These are phyloP conservation scores for Antechinus flavipes DNA, from an alignment of 2,113 vertebrate species.

Conservation along the genomic window DNA sequence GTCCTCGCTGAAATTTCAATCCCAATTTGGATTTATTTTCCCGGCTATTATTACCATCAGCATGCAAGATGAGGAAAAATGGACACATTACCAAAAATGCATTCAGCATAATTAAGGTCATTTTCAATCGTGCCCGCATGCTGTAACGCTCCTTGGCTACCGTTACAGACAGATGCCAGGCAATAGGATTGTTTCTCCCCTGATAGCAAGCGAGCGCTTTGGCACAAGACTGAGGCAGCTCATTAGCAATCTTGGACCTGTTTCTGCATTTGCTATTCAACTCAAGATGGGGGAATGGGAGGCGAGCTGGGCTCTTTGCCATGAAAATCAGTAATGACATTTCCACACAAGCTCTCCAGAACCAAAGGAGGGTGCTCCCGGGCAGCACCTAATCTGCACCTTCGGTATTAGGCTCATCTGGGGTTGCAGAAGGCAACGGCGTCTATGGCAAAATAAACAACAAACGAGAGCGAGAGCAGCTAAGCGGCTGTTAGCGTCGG, in stretches of 20 bases:
- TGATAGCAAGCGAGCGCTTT: slow-evolving; percentile 68
- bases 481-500: background rate
- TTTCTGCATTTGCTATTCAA: slow-evolving; percentile 68
- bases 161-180: slow-evolving; percentile 67
- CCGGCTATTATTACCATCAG: slow-evolving; percentile 59
- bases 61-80: slow-evolving; percentile 69
- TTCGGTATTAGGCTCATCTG: background rate
- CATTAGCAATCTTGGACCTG: slow-evolving; percentile 73
- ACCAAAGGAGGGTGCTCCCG: slow-evolving; percentile 25
- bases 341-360: slow-evolving; percentile 53
- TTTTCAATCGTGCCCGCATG: slow-evolving; percentile 71
- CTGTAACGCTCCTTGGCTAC: slow-evolving; percentile 70
- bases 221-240: slow-evolving; percentile 58
- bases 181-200: slow-evolving; percentile 62
- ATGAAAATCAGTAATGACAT: slow-evolving; percentile 59
- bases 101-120: slow-evolving; percentile 76
- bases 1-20: slow-evolving; percentile 67
- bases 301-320: slow-evolving; percentile 55
- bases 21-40: slow-evolving; percentile 66
- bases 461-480: background rate
- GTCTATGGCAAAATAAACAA: background rate
- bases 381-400: slow-evolving; percentile 32
- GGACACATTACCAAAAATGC: slow-evolving; percentile 69
- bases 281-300: slow-evolving; percentile 61
- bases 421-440: slow-evolving; percentile 19